Evolutionary conservation across 1,140 invertebrate species (phyloP), one percentile per base, ranked within the genome.

Genomic region (Dinoponera quadriceps): DNA sequence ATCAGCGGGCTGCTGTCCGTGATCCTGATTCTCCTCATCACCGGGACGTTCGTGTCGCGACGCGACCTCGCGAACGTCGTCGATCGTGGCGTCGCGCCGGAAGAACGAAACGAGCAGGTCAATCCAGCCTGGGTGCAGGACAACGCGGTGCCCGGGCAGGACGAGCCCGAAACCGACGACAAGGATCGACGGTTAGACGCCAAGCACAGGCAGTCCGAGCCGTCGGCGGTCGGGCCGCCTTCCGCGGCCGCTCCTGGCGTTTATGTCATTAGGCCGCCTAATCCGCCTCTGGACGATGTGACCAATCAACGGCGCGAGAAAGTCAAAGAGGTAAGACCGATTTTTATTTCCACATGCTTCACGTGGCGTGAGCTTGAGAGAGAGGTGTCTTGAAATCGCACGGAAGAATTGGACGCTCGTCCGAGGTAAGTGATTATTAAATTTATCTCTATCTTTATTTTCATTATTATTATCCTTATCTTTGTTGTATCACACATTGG

Each of bases 221-320:
- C 93, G 20, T 93, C 90, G 27, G 91, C 89, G 20, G 88, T 93
- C 5, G 91, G 91, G 29, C 94, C 95, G 18, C 95, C 95, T 14
- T 93, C 94, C 29, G 90, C 92, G 2, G 89, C 91, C 82, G 90
- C 94, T 44, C 95, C 95, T n/a, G 93, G 94, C 20, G 91, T 93
- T 51, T 94, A 92, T 74, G 85, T 91, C 69, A 93, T 95, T n/a
- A 93, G 96, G 89, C 95, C 96, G 84, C 87, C 93, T 2, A 97
- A 98, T 94, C 94, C 95, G n/a, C 91, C 92, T 7, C 63, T 94
- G 73, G 93, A 93, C 51, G 90, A 94, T 57, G 93, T 95, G 22
- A 95, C 95, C 0, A 94, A 95, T 88, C 94, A 95, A 85, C 95
- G 96, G 75, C 95, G 97, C 74, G 95, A 97, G 78, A 97, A 96